Conservation (phyloP, 2,888 invertebrate species). For the Spodoptera picta region DNA sequence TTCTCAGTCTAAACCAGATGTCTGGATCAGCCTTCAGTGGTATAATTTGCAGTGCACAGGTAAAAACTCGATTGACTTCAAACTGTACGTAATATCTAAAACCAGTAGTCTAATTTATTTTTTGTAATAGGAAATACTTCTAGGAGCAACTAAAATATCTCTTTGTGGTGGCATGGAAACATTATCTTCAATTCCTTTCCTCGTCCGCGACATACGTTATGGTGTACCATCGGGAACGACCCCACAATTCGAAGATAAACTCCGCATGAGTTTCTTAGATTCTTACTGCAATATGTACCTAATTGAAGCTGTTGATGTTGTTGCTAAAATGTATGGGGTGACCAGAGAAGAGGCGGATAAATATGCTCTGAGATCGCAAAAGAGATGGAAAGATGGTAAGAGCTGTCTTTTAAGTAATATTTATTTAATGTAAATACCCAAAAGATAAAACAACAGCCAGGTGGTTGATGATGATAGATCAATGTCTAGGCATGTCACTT, state of each 20-base stretch:
- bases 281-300: conserved; percentile 16
- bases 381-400: conserved; percentile 41
- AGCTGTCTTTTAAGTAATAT: no score
- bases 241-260: conserved; percentile 8
- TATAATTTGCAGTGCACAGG: conserved; percentile 27
- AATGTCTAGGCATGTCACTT: not conserved
- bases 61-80: not conserved
- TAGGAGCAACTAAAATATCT: conserved; percentile 19
- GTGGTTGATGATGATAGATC: no score
- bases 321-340: conserved; percentile 27
- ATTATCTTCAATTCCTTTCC: conserved; percentile 12
- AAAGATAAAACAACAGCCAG: no score
- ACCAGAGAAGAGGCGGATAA: conserved; percentile 31
- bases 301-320: conserved; percentile 16
- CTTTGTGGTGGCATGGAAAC: conserved; percentile 26
- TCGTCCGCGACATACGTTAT: conserved; percentile 17
- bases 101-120: not conserved
- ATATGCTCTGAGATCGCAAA: conserved; percentile 39
- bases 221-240: conserved; percentile 2
- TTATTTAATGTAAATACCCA: no score
- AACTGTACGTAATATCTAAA: not conserved
- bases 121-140: conserved; percentile 16
- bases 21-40: conserved; percentile 24
- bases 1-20: conserved; percentile 14
- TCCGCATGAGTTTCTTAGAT: conserved; percentile 12